Percentiles rank a stretch among this genome's conserved stretches.
phyloP scores from a whole-genome alignment of 2,888 invertebrate species.

The Sphaeridia pumilis region DNA sequence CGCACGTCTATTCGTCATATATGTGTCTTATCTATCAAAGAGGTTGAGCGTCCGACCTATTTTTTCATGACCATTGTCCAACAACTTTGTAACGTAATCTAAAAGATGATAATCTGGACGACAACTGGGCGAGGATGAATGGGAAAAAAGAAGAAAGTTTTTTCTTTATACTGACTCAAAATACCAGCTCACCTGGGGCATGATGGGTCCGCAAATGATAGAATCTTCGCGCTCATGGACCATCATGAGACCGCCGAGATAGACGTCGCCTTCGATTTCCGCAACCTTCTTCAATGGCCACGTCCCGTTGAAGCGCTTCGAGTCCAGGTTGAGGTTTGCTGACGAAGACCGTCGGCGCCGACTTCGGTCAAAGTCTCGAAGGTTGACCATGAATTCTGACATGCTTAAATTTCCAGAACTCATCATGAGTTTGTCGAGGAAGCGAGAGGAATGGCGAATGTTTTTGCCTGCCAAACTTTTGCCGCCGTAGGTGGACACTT shows the following conservation, averaged over 20 bases:
- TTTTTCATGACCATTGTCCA: no score
- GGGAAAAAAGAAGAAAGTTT: no score
- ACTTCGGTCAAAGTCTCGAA: constrained; percentile 25
- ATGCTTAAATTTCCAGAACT: constrained; percentile 27
- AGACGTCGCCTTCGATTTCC: constrained; percentile 73
- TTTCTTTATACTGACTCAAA: not conserved
- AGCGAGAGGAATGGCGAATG: constrained; percentile 29
- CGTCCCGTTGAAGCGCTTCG: constrained; percentile 14
- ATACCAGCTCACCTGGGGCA: constrained; percentile 63
- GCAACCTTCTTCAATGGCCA: constrained; percentile 68
- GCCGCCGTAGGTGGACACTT: not conserved
- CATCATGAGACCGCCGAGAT: constrained; percentile 89
- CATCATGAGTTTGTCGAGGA: constrained; percentile 15
- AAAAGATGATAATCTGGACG: no score
- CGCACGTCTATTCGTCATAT: no score
- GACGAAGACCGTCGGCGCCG: constrained; percentile 23
- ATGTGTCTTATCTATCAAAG: no score
- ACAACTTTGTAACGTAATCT: no score
- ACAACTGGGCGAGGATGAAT: no score
- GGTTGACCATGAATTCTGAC: constrained; percentile 30
- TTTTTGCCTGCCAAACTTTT: constrained; percentile 20
- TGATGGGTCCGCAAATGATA: constrained; percentile 79
- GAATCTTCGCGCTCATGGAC: constrained; percentile 81
- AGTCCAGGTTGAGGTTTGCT: constrained; percentile 17
- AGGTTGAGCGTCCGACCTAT: no score